Evolutionary conservation across 2,113 vertebrate species (phyloP), one percentile per base, ranked within the genome.

Genomic region (Chunga burmeisteri): DNA sequence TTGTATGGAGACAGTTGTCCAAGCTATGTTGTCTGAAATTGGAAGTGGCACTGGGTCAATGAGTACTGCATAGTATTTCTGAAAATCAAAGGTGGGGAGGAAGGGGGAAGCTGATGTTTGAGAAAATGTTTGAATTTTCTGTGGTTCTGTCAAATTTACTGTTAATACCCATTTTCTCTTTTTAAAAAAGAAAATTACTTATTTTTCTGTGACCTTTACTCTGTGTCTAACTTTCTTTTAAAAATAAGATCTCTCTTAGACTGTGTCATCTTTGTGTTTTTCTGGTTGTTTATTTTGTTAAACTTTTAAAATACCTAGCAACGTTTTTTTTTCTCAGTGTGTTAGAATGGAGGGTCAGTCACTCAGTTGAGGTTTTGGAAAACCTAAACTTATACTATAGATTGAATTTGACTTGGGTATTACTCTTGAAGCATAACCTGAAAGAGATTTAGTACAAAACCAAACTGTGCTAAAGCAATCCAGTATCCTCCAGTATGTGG

Each of bases 241-340:
- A 56, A 77, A 77, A 52, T 59, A 47, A 29, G 13, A 10, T 71
- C 22, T 5, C 7, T 94, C 26, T 38, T 65, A 32, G 6, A 14
- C 5, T 74, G 4, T 68, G 3, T 61, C 0, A 0, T 44, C 9
- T 66, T 68, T 74, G 18, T 29, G 5, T 8, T 20, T 7, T 29
- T 8, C 19, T 36, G 30, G 6, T 5, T 40, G 29, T 10, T 81
- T n/a, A 62, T 62, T 21, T 16, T 36, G 4, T 72, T 79, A 82
- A 68, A 29, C 2, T 56, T 77, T 47, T 30, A 38, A 23, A 65
- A 30, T 13, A 44, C 9, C 26, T 77, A 18, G 10, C 17, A 59
- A 11, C 8, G 2, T 46, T 32, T 70, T 90, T 38, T 38, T 38
- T 46, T 42, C 25, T 75, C 12, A 13, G 16, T 46, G 81, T 44